Base-by-base conservation (phyloP, 2,888 invertebrate species). In the Tinea trinotella region DNA sequence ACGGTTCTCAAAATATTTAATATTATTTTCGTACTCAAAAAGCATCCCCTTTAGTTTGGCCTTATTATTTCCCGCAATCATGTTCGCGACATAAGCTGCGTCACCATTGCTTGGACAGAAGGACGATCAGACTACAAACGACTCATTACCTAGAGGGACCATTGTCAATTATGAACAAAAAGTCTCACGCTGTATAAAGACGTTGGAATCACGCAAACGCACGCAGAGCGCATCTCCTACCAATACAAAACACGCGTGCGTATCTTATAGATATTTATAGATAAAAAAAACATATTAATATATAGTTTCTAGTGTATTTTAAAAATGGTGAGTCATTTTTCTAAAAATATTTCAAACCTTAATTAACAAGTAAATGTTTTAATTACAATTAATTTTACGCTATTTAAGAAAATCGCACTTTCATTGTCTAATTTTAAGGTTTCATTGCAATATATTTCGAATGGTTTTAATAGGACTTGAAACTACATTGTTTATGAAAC, bases 141-240 rank as follows among this genome's bases (percentile, higher is more conserved):
- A 77, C 84, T 80, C 75, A 84, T 84, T 84, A 83, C 67, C 35
- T 20, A 17, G 35, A 68, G 76, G 74, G 75, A 74, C 78, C 74
- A 82, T 84, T 83, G 82, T 81, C 74, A 77, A 75, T 80, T 76
- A 74, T 65, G 74, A 76, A 78, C 80, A 81, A 83, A 82, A 84
- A 80, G 72, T 84, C 83, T 75, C 84, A 83, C 83, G 81, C 81
- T 74, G 79, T 85, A 84, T 82, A 85, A 83, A 82, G 76, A 78
- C 74, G 13, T 66, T 67, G 73, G 60, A 64, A 68, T 73, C 68
- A 70, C 67, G 71, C 69, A 68, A 64, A 68, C 67, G 63, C 67
- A 70, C 76, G 66, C 82, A 83, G 78, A 82, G 77, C 76, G 76
- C 81, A 80, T 81, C 83, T 75, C 72, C 70, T 64, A 67, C 67